These are phyloP conservation scores for Drosophila leontia DNA, from an alignment of 1,140 invertebrate genomes.

Conservation along the genomic window DNA sequence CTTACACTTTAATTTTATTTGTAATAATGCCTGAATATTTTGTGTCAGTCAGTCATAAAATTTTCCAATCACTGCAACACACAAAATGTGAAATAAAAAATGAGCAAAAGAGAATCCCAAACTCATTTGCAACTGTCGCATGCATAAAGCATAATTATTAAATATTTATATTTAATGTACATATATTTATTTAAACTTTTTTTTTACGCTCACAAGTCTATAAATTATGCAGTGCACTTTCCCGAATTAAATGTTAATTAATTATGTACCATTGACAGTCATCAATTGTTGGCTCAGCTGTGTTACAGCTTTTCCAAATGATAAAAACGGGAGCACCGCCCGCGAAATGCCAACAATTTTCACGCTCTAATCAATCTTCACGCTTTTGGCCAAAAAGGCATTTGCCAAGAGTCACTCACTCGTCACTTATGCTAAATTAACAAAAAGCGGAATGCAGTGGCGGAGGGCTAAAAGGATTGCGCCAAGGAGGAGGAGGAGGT, in stretches of 20 bases:
- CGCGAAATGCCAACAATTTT: constrained; percentile 72
- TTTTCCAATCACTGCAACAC: constrained; percentile 27
- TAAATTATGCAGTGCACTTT: constrained; percentile 58
- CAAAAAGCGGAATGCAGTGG: constrained; percentile 53
- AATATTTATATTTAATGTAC: constrained; percentile 56
- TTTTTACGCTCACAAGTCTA: constrained; percentile 25
- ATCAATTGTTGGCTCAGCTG: constrained; percentile 42
- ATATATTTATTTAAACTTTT: constrained; percentile 8
- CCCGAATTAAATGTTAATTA: constrained; percentile 55
- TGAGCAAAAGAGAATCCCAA: constrained; percentile 11
- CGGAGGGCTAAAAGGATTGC: constrained; percentile 28
- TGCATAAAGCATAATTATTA: constrained; percentile 63
- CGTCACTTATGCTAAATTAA: constrained; percentile 82
- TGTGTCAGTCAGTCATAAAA: constrained; percentile 1
- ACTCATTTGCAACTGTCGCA: constrained; percentile 46
- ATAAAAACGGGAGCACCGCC: constrained; percentile 21
- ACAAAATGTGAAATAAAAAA: constrained; percentile 31
- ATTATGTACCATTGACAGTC: constrained; percentile 62
- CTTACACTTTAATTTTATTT: neutral
- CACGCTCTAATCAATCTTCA: constrained; percentile 75
- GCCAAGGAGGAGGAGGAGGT: neutral
- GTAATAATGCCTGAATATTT: constrained; percentile 54
- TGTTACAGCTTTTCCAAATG: neutral
- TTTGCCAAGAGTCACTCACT: constrained; percentile 80
- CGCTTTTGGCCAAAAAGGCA: constrained; percentile 64